Evolutionary conservation across 2,113 vertebrate species (phyloP).

Genomic region (Lates calcarifer): DNA sequence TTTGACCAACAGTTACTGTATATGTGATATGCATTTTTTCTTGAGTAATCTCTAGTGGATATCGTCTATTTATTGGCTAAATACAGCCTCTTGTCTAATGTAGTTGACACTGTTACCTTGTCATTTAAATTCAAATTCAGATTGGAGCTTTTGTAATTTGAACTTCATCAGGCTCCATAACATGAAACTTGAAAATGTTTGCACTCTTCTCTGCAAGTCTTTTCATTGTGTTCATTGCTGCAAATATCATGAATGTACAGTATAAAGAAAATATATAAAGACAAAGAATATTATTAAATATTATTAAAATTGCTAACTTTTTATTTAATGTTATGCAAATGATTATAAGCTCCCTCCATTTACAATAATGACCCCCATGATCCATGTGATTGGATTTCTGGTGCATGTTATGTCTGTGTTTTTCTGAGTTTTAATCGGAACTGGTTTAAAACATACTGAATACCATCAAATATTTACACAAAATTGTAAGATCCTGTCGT

Average conservation of each 20-base stretch:
- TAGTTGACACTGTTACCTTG: constrained; percentile 14
- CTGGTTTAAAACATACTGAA: too few relatives aligned
- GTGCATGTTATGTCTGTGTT: not conserved
- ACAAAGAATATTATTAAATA: constrained; percentile 7
- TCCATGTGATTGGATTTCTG: not conserved
- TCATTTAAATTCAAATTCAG: not conserved
- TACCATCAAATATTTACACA: not conserved
- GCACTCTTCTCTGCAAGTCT: not conserved
- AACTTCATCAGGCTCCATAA: constrained; percentile 22
- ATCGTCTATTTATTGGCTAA: constrained; percentile 66
- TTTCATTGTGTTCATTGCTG: constrained; percentile 25
- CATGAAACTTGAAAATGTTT: constrained; percentile 55
- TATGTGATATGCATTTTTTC: constrained; percentile 50
- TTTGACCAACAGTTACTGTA: constrained; percentile 43
- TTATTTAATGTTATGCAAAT: constrained; percentile 28
- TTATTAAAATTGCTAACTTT: constrained; percentile 14
- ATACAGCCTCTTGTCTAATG: constrained; percentile 30
- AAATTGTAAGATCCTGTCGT: not conserved
- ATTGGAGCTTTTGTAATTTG: constrained; percentile 8
- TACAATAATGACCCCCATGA: not conserved
- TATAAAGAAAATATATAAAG: too few relatives aligned
- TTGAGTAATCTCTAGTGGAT: constrained; percentile 36
- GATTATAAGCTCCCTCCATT: not conserved
- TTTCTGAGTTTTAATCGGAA: not conserved
- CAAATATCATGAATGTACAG: constrained; percentile 30